phyloP scores from a whole-genome alignment of 2,113 vertebrate species.

The Eretmochelys imbricata region DNA sequence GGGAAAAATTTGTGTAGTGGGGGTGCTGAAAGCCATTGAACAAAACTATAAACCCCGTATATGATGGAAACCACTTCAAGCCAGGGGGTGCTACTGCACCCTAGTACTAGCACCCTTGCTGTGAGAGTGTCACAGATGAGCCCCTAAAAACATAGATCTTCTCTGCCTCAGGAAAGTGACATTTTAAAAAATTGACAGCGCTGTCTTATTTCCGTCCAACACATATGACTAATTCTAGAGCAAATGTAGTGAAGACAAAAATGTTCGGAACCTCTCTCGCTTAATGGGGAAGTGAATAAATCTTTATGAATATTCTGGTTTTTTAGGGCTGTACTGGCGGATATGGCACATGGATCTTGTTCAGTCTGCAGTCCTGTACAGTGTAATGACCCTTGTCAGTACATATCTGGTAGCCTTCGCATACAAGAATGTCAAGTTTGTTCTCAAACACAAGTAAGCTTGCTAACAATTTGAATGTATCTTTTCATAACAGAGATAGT shows the following conservation, averaged over 20 bases:
- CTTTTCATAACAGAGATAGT: not conserved
- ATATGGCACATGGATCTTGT: slow-evolving; percentile 99
- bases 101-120: no score
- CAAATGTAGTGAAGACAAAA: not conserved
- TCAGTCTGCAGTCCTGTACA: slow-evolving; percentile 96
- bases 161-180: not conserved
- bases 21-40: no score
- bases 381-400: slow-evolving; percentile 96
- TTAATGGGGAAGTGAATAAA: not conserved
- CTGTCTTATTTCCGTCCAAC: not conserved
- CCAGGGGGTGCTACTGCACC: no score
- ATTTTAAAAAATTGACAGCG: not conserved
- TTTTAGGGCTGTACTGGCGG: slow-evolving; percentile 95
- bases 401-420: slow-evolving; percentile 98
- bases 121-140: not conserved
- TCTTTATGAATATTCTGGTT: not conserved
- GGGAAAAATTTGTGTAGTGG: no score
- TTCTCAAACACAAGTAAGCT: slow-evolving; percentile 98
- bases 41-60: no score
- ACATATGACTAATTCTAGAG: not conserved
- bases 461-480: not conserved
- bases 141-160: no score
- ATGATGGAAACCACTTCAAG: no score
- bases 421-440: slow-evolving; percentile 99
- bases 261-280: not conserved